Base-by-base conservation (phyloP, 1,140 invertebrate genomes). In the Calephelis nemesis region DNA sequence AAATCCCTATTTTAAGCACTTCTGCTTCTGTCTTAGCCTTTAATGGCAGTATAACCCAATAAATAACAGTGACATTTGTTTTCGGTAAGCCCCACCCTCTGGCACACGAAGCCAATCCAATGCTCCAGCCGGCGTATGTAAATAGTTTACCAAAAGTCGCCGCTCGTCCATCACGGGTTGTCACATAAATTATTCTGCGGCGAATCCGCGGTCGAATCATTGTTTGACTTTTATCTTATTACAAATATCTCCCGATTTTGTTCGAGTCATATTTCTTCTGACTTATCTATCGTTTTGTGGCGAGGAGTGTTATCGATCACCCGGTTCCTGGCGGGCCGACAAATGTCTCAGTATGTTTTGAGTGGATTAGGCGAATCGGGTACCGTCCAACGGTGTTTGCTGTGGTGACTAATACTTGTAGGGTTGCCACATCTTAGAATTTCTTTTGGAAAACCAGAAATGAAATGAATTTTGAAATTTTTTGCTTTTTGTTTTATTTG, bases 161-260 rank as follows among this genome's bases (percentile, higher is more conserved):
- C 88, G 88, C 86, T 89, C 88, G 88, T 91, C 87, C 88, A 89
- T 91, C 88, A 91, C 86, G 83, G 83, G 87, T 90, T 91, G 88
- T 91, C 88, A 88, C 88, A 91, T 91, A 91, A 91, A 91, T 91
- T 91, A 91, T 91, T 87, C 88, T 85, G 87, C 89, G 87, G 87
- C 85, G 87, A 90, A 90, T 91, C 88, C 88, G 88, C 86, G 87
- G 83, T 83, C 86, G 88, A 91, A 90, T 91, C 88, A 91, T 89
- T 90, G 88, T 90, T 88, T 88, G 88, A 91, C 88, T 91, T 91
- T 91, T 91, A 91, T 91, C 88, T 91, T 91, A 89, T 90, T 91
- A 91, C 88, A 83, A 88, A 88, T 85, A 88, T 90, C 88, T 90
- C 84, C 85, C 87, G 88, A 91, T 91, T 91, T 89, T 90, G 88